Evolutionary conservation across 2,888 invertebrate genomes (phyloP), one percentile per base, ranked within the genome.

Genomic region (Andricus curvator): DNA sequence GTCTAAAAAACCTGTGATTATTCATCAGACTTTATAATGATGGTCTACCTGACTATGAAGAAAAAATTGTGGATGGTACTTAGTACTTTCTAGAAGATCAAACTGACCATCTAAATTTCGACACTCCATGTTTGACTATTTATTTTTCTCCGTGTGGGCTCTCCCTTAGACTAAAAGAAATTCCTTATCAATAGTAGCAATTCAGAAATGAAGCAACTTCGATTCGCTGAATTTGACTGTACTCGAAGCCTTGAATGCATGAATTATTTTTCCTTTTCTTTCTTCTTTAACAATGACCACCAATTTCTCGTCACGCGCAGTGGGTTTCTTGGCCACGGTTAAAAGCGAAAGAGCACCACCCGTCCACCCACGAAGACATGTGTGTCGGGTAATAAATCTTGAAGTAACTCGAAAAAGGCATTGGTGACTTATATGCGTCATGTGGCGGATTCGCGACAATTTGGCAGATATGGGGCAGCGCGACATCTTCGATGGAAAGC

Each of bases 381-480:
- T 76, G 66, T 29, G 70, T 80, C 80, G 81, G 80, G 79, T 66
- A 67, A 83, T 80, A 84, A 82, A 83, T 79, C 81, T 79, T 80
- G 60, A 79, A 81, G 76, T 66, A 77, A 74, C 80, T 82, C 77
- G 79, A 82, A 84, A 83, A 83, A 81, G 81, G 78, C 79, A 70
- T 77, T 74, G 51, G 15, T 41, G 37, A 64, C 44, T 64, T 60
- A 64, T 66, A 66, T 68, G 79, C 80, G 84, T 83, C 81, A 80
- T 70, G 81, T 81, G 67, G 64, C 80, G 66, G 17, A 56, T 70
- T 82, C 76, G 76, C 80, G 79, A 77, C 79, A 83, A 85, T 85
- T 85, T 84, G 85, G 84, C 86, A 84, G 85, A 86, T 86, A 85
- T 85, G 83, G 86, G 85, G 82, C 85, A 82, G 78, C 74, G 81